Evolutionary conservation across 2,113 vertebrate genomes (phyloP).

Genomic region (Epinephelus fuscoguttatus): DNA sequence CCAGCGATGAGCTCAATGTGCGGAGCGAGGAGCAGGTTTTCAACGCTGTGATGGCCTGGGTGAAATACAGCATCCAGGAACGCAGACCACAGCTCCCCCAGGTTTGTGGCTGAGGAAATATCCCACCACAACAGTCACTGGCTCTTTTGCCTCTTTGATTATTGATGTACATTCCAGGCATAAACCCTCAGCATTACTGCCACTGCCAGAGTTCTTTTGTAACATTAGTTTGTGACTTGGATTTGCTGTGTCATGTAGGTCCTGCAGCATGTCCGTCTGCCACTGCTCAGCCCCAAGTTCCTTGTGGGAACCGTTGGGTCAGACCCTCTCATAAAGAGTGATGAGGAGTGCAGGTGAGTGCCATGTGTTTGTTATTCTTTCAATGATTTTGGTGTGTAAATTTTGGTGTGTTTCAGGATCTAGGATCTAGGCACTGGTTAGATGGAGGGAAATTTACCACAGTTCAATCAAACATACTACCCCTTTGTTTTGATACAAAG

Average conservation of each 20-base stretch:
- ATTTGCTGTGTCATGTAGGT: slow-evolving; percentile 83
- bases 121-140: too few relatives aligned
- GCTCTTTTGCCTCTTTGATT: too few relatives aligned
- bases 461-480: too few relatives aligned
- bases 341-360: slow-evolving; percentile 95
- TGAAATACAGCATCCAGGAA: slow-evolving; percentile 99
- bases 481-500: too few relatives aligned
- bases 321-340: slow-evolving; percentile 98
- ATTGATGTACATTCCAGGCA: background rate
- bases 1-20: slow-evolving; percentile 97
- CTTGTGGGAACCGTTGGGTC: slow-evolving; percentile 98
- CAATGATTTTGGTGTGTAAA: background rate
- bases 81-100: slow-evolving; percentile 95
- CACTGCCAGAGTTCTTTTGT: background rate
- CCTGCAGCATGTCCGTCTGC: slow-evolving; percentile 95
- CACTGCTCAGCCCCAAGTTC: slow-evolving; percentile 97
- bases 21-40: slow-evolving; percentile 99
- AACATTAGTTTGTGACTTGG: background rate
- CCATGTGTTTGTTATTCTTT: background rate
- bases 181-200: too few relatives aligned
- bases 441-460: too few relatives aligned
- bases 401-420: background rate
- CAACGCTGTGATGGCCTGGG: slow-evolving; percentile 99
- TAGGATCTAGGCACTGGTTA: background rate
- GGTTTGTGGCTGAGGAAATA: slow-evolving; percentile 77